phyloP scores from a whole-genome alignment of 2,797 vertebrate genomes.

The Acanthurus tractus region DNA sequence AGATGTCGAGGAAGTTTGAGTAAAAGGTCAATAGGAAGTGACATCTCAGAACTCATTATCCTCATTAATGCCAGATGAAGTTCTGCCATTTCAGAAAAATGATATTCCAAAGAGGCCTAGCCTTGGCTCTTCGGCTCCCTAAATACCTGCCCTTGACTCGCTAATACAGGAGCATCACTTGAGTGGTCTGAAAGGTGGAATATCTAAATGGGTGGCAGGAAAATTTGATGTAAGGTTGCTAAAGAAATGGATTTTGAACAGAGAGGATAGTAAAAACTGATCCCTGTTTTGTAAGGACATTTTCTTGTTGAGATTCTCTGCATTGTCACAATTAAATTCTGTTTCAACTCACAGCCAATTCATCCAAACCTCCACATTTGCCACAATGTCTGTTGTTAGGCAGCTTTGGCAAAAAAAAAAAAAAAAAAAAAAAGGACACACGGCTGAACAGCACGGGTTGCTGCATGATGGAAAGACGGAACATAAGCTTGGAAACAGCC shows the following conservation, averaged over 20 bases:
- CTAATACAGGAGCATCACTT: constrained; percentile 69
- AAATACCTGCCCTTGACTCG: constrained; percentile 76
- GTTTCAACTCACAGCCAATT: background rate
- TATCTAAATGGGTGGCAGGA: constrained; percentile 57
- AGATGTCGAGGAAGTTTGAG: constrained; percentile 57
- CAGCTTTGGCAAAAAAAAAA: constrained; percentile 3
- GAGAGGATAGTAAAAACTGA: background rate
- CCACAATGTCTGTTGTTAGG: background rate
- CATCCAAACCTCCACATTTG: background rate
- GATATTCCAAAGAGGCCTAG: constrained; percentile 72
- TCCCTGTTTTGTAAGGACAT: no score
- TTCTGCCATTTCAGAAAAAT: constrained; percentile 66
- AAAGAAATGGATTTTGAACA: constrained; percentile 12
- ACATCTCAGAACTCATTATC: constrained; percentile 80
- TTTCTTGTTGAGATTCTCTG: no score
- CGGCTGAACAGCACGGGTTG: no score
- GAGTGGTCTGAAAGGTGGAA: constrained; percentile 68
- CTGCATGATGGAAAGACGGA: background rate
- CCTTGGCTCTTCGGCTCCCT: constrained; percentile 63
- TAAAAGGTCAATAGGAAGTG: constrained; percentile 74
- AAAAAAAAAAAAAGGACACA: constrained; percentile 1
- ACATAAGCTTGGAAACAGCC: no score
- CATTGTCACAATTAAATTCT: no score
- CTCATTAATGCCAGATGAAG: constrained; percentile 76
- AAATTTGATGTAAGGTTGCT: constrained; percentile 34